These are phyloP conservation scores for Synanthedon andrenaeformis DNA, from an alignment of 2,888 invertebrate species.

Conservation along the genomic window DNA sequence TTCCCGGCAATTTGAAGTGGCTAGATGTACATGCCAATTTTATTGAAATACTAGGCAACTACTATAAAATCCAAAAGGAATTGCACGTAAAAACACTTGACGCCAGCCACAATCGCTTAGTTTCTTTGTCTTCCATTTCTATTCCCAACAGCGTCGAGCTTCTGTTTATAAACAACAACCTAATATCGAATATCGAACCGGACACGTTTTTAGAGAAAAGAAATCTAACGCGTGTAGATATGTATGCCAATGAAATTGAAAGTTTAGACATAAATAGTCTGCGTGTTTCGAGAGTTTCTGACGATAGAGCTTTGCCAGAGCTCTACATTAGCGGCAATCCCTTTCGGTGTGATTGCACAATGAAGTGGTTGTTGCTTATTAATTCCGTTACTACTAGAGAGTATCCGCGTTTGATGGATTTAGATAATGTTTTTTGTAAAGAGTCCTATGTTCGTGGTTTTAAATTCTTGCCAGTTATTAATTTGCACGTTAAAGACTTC, in stretches of 20 bases:
- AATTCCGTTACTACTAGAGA: constrained; percentile 85
- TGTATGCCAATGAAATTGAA: constrained; percentile 89
- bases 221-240: constrained; percentile 86
- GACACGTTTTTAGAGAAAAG: constrained; percentile 88
- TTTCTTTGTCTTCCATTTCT: constrained; percentile 81
- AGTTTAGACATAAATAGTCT: constrained; percentile 85
- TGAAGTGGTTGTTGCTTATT: constrained; percentile 94
- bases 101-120: constrained; percentile 89
- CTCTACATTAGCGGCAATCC: constrained; percentile 94
- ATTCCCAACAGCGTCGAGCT: constrained; percentile 90
- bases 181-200: constrained; percentile 81
- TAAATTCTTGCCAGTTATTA: constrained; percentile 80
- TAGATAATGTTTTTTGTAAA: constrained; percentile 88
- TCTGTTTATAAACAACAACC: constrained; percentile 90
- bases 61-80: constrained; percentile 85
- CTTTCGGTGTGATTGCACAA: constrained; percentile 92
- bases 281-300: constrained; percentile 77
- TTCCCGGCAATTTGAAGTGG: constrained; percentile 89
- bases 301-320: constrained; percentile 81
- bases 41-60: constrained; percentile 87
- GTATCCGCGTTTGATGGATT: constrained; percentile 89
- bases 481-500: constrained; percentile 84
- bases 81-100: constrained; percentile 86
- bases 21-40: constrained; percentile 91
- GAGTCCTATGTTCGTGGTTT: constrained; percentile 86